These are phyloP conservation scores for Maconellicoccus hirsutus DNA, from an alignment of 1,140 invertebrate species.

Conservation along the genomic window DNA sequence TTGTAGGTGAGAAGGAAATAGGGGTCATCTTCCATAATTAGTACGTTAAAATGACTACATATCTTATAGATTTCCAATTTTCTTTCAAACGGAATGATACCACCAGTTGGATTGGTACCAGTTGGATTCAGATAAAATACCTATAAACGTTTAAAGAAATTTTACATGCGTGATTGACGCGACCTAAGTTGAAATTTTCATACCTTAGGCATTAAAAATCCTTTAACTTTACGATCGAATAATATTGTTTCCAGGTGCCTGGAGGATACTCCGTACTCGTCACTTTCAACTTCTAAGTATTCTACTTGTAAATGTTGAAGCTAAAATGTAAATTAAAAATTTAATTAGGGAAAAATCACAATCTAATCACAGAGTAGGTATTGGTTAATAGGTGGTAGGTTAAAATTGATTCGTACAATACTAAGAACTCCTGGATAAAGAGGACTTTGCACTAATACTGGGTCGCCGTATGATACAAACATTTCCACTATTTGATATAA, in stretches of 20 bases:
- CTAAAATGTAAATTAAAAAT: constrained; percentile 33
- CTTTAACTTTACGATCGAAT: constrained; percentile 33
- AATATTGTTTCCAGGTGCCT: constrained; percentile 37
- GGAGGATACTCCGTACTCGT: constrained; percentile 40
- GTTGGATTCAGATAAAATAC: constrained; percentile 49
- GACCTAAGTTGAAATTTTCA: no score
- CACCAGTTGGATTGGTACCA: constrained; percentile 57
- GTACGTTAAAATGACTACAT: constrained; percentile 59
- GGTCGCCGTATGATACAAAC: constrained; percentile 49
- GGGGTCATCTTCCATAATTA: constrained; percentile 72
- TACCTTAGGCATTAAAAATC: constrained; percentile 35
- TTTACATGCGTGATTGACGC: no score
- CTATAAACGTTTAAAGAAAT: constrained; percentile 31
- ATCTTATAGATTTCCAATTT: constrained; percentile 58
- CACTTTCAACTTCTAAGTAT: constrained; percentile 41
- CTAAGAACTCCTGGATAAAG: constrained; percentile 56
- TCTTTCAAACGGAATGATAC: constrained; percentile 49
- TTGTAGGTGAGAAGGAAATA: constrained; percentile 64
- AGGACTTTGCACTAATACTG: constrained; percentile 56
- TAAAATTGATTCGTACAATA: constrained; percentile 43
- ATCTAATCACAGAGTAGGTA: neutral
- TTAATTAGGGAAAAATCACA: neutral
- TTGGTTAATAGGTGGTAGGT: neutral
- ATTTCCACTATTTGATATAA: constrained; percentile 59
- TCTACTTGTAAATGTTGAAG: constrained; percentile 40